A percentile compares a stretch with the other conserved stretches of the same genome.
phyloP scores from a whole-genome alignment of 2,888 invertebrate genomes.

The Sipha maydis region DNA sequence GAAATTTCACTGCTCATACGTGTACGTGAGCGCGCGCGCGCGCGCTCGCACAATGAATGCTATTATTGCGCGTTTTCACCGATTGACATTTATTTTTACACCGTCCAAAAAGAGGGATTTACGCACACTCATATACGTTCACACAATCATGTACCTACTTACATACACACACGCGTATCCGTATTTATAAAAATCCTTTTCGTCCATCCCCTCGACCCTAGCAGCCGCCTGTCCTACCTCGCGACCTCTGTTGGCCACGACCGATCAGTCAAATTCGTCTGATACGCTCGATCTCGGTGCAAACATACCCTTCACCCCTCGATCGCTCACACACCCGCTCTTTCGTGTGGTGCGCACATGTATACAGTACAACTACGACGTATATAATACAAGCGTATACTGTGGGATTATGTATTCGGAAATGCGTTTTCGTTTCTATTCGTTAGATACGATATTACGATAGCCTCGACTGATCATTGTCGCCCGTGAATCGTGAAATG shows the following conservation, averaged over 20 bases:
- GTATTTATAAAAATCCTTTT: conserved; percentile 27
- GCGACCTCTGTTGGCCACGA: neutral
- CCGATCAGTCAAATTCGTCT: conserved; percentile 56
- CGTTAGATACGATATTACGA: neutral
- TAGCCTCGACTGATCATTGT: neutral
- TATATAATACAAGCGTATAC: neutral
- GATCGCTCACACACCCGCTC: neutral
- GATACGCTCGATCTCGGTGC: neutral
- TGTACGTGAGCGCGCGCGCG: neutral
- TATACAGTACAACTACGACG: neutral
- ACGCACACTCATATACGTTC: neutral
- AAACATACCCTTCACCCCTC: neutral
- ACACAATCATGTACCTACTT: neutral
- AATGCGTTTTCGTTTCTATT: neutral
- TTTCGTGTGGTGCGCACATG: neutral
- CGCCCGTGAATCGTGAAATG: no score
- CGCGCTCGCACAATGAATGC: conserved; percentile 25
- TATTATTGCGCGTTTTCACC: conserved; percentile 33
- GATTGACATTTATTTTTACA: conserved; percentile 43
- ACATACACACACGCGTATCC: neutral
- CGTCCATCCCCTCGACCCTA: neutral
- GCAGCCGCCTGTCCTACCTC: neutral
- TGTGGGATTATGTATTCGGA: neutral
- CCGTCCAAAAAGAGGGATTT: conserved; percentile 17
- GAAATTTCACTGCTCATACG: conserved; percentile 23